A percentile compares a stretch with the other conserved stretches of the same genome.
Conservation (phyloP, 2,888 invertebrate genomes). For the Byasa hedistus region DNA sequence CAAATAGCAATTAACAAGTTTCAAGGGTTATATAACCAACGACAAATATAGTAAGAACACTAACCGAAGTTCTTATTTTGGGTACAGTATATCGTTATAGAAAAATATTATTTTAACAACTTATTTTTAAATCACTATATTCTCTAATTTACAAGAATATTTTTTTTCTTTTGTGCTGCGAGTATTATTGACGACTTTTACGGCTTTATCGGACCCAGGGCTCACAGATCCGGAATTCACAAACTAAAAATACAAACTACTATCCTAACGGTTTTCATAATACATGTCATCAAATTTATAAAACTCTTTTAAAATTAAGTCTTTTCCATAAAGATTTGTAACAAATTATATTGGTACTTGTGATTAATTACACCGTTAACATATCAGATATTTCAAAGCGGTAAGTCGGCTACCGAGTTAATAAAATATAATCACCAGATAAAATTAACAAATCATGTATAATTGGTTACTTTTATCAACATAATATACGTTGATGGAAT, state of each 20-base stretch:
- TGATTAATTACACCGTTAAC: neutral
- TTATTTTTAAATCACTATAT: no score
- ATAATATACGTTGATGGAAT: slow-evolving; percentile 1
- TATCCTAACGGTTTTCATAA: no score
- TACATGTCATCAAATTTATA: neutral
- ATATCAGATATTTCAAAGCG: neutral
- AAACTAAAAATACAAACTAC: no score
- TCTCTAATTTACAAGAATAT: no score
- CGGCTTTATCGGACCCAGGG: no score
- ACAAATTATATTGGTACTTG: neutral
- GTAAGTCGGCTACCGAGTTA: slow-evolving; percentile 10
- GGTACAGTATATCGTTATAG: no score
- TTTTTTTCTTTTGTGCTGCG: no score
- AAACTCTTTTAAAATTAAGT: neutral
- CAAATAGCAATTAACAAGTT: neutral
- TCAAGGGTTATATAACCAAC: neutral
- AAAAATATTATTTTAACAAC: no score
- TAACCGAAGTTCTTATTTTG: no score
- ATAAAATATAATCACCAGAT: slow-evolving; percentile 11
- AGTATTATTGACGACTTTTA: no score
- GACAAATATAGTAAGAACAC: neutral
- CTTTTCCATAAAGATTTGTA: neutral
- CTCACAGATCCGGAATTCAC: no score
- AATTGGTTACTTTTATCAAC: slow-evolving; percentile 6
- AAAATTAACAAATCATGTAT: slow-evolving; percentile 7